These are phyloP conservation scores for Megalonaias nervosa DNA, from an alignment of 1,140 invertebrate genomes.

Conservation along the genomic window DNA sequence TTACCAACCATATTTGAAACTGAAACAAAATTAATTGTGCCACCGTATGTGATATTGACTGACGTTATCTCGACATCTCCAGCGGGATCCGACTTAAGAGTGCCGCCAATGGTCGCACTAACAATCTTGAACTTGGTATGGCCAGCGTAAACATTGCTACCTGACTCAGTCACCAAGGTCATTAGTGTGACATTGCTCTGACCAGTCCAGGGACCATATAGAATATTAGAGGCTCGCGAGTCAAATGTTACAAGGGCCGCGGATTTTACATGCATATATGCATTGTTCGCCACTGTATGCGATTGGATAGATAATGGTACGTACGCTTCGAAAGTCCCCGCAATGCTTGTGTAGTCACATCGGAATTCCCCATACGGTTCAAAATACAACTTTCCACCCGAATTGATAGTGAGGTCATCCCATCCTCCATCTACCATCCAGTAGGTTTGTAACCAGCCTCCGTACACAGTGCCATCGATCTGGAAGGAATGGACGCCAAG, in stretches of 20 bases:
- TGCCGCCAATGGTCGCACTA: conserved; percentile 29
- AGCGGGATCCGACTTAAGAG: conserved; percentile 32
- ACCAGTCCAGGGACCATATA: conserved; percentile 32
- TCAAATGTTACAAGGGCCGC: conserved; percentile 39
- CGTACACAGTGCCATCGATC: conserved; percentile 43
- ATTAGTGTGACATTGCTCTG: conserved; percentile 29
- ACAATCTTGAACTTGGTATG: conserved; percentile 36
- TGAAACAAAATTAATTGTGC: conserved; percentile 31
- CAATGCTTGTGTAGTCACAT: conserved; percentile 32
- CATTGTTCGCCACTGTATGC: conserved; percentile 1
- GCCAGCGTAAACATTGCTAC: conserved; percentile 36
- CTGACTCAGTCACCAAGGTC: conserved; percentile 26
- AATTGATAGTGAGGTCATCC: conserved; percentile 41
- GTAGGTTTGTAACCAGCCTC: conserved; percentile 39
- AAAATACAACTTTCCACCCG: conserved; percentile 36
- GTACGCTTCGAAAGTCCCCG: conserved; percentile 38
- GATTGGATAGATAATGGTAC: conserved; percentile 33
- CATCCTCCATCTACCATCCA: conserved; percentile 33
- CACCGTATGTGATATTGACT: conserved; percentile 29
- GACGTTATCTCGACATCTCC: conserved; percentile 27
- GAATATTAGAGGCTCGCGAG: conserved; percentile 29
- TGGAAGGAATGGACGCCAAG: conserved; percentile 39
- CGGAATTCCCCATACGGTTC: conserved; percentile 32
- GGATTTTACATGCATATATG: conserved; percentile 33
- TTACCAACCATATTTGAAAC: conserved; percentile 27